Evolutionary conservation across 2,888 invertebrate genomes (phyloP).

Genomic region (Tineola bisselliella): DNA sequence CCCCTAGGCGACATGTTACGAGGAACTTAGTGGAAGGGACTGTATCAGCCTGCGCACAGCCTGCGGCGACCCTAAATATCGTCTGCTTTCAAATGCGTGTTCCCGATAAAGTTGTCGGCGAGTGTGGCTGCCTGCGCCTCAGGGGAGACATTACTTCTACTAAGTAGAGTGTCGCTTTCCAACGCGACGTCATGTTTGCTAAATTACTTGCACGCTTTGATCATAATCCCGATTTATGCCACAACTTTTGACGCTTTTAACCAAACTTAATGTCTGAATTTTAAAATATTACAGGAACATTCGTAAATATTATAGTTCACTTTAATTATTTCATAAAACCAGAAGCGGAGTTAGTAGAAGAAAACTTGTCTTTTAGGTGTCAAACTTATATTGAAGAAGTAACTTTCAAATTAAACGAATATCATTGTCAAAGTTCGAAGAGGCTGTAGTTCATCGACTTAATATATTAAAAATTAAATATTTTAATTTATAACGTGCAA

Average conservation of each 20-base stretch:
- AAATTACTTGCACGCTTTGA: conserved; percentile 12
- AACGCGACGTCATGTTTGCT: conserved; percentile 11
- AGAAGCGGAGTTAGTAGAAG: background rate
- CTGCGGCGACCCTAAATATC: conserved; percentile 12
- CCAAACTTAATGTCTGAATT: background rate
- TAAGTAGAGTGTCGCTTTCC: conserved; percentile 24
- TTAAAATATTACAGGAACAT: background rate
- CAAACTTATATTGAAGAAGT: background rate
- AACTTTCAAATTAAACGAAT: background rate
- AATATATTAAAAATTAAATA: background rate
- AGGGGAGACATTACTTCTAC: conserved; percentile 36
- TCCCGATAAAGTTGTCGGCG: conserved; percentile 33
- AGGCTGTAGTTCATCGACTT: background rate
- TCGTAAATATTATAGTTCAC: background rate
- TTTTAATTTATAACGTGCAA: too few relatives aligned
- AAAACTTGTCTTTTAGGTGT: background rate
- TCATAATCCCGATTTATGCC: conserved; percentile 12
- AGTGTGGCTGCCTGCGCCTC: conserved; percentile 26
- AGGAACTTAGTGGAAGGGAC: conserved; percentile 17
- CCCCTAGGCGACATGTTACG: conserved; percentile 19
- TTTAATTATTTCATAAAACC: background rate
- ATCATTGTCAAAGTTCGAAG: background rate
- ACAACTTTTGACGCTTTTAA: background rate
- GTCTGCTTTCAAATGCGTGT: conserved; percentile 22
- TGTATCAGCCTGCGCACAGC: conserved; percentile 18